These are phyloP conservation scores for Bombyx mandarina DNA, from an alignment of 1,140 invertebrate species.

Conservation along the genomic window DNA sequence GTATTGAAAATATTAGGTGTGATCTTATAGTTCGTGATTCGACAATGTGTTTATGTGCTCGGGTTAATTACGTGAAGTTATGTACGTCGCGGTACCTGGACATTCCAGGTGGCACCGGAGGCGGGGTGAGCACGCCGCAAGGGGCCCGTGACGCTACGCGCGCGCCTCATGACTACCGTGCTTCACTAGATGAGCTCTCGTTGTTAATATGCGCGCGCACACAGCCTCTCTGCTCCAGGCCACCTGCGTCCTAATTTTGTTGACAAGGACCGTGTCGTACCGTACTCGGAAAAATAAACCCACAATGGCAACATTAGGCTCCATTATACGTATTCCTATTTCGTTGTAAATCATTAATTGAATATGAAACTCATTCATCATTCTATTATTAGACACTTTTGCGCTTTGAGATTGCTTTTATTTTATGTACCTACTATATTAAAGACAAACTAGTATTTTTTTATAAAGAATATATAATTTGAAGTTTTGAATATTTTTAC, in stretches of 20 bases:
- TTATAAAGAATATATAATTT: too few relatives aligned
- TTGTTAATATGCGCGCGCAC: slow-evolving; percentile 43
- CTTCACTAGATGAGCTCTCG: slow-evolving; percentile 18
- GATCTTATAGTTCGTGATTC: too few relatives aligned
- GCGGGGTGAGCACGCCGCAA: slow-evolving; percentile 77
- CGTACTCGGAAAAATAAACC: slow-evolving; percentile 4
- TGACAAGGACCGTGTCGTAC: slow-evolving; percentile 29
- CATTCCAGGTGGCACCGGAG: slow-evolving; percentile 80
- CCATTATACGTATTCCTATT: too few relatives aligned
- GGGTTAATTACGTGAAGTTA: slow-evolving; percentile 3
- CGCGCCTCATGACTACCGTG: slow-evolving; percentile 70
- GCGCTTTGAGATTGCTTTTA: too few relatives aligned
- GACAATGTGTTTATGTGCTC: slow-evolving; percentile 5
- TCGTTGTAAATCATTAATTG: too few relatives aligned
- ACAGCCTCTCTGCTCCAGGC: slow-evolving; percentile 44
- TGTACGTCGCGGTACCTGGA: slow-evolving; percentile 67
- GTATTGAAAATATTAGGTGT: too few relatives aligned
- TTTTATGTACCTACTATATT: too few relatives aligned
- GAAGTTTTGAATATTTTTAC: too few relatives aligned
- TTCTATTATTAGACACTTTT: too few relatives aligned
- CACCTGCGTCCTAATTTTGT: slow-evolving; percentile 48
- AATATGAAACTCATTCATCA: too few relatives aligned
- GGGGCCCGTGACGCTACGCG: slow-evolving; percentile 72
- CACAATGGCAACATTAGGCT: too few relatives aligned
- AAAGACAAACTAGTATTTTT: too few relatives aligned